Percentiles rank a stretch among this genome's conserved stretches.
phyloP scores from a whole-genome alignment of 2,113 vertebrate genomes.

The Bubalus kerabau region DNA sequence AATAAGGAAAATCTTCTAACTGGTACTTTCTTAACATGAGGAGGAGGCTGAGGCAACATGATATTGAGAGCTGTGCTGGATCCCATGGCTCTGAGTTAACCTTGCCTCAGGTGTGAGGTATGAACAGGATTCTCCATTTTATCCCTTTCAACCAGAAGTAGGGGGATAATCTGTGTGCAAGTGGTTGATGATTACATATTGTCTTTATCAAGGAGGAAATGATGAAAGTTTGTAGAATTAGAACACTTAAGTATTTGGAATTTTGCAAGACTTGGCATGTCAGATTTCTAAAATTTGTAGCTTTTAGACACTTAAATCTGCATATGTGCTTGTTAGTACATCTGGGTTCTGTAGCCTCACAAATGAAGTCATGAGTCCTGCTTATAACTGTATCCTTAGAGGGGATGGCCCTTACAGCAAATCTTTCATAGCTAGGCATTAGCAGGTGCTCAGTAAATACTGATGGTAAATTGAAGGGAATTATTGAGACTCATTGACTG shows the following conservation, averaged over 20 bases:
- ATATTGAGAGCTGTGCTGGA: background rate
- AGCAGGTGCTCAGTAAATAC: background rate
- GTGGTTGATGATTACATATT: background rate
- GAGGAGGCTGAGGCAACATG: background rate
- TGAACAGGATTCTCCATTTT: background rate
- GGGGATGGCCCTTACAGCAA: background rate
- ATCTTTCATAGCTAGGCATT: background rate
- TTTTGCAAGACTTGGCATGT: constrained; percentile 1
- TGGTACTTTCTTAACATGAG: background rate
- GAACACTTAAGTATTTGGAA: background rate
- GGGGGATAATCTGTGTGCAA: background rate
- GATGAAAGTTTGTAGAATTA: background rate
- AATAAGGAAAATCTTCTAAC: background rate
- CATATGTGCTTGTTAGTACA: background rate
- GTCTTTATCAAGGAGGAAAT: background rate
- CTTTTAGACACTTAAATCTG: background rate
- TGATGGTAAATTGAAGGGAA: background rate
- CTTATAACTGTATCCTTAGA: background rate
- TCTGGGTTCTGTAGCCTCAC: background rate
- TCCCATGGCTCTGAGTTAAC: background rate
- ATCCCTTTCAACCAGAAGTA: background rate
- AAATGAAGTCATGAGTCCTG: background rate
- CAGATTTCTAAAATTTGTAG: background rate
- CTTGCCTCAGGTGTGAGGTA: background rate
- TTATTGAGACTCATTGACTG: background rate